Percentiles rank a stretch among this genome's conserved stretches.
These are phyloP conservation scores for Procavia capensis DNA, from an alignment of 2,113 vertebrate species.

Conservation along the genomic window DNA sequence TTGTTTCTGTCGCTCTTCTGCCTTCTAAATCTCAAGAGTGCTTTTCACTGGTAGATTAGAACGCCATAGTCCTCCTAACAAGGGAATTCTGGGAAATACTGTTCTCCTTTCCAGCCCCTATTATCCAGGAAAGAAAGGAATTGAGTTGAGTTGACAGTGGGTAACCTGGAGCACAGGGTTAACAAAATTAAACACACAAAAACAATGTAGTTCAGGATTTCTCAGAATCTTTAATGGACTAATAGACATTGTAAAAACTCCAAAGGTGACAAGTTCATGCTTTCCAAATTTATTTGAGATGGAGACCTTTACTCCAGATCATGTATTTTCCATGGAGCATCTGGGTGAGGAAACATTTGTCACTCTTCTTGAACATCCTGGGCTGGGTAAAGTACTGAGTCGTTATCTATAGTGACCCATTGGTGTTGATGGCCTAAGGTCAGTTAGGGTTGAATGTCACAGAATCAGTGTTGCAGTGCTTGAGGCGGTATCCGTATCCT, in stretches of 20 bases:
- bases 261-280: background rate
- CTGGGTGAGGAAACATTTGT: background rate
- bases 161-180: background rate
- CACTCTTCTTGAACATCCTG: background rate
- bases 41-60: background rate
- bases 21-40: background rate
- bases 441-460: background rate
- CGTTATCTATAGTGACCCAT: background rate
- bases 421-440: background rate
- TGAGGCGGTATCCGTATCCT: background rate
- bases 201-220: background rate
- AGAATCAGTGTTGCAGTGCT: background rate
- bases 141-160: background rate
- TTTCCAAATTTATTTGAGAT: background rate
- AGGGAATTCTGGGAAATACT: background rate
- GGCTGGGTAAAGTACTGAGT: background rate
- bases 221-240: constrained; percentile 14
- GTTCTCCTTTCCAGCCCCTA: background rate
- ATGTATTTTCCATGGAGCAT: background rate
- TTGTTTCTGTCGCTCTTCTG: background rate
- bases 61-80: background rate
- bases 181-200: background rate
- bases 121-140: background rate
- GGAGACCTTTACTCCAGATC: background rate
- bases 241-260: background rate